Evolutionary conservation across 2,888 invertebrate genomes (phyloP).

Genomic region (Drosophila neotestacea): DNA sequence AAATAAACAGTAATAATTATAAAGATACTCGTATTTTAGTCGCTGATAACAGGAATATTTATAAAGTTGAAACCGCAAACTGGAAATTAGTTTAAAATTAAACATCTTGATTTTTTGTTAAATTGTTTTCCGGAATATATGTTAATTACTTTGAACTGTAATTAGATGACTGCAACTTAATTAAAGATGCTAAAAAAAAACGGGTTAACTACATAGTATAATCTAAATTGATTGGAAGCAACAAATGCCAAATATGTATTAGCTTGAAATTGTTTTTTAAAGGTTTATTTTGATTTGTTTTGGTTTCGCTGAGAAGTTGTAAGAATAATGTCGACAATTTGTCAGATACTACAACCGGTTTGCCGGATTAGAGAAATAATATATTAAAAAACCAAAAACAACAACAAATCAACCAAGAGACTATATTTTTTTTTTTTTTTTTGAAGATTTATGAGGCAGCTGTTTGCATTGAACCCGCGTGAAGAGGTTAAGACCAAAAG

Average conservation of each 20-base stretch:
- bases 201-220: slow-evolving; percentile 46
- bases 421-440: slow-evolving; percentile 26
- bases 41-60: slow-evolving; percentile 30
- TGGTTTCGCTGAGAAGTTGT: slow-evolving; percentile 17
- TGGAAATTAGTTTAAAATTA: slow-evolving; percentile 57
- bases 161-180: slow-evolving; percentile 59
- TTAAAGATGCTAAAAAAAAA: slow-evolving; percentile 57
- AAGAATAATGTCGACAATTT: slow-evolving; percentile 68
- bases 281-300: slow-evolving; percentile 25
- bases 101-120: slow-evolving; percentile 19
- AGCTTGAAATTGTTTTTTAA: slow-evolving; percentile 11
- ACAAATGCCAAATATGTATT: slow-evolving; percentile 24
- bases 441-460: slow-evolving; percentile 69
- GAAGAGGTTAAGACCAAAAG: slow-evolving; percentile 67
- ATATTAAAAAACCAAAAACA: slow-evolving; percentile 4
- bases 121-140: slow-evolving; percentile 48
- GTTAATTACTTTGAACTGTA: slow-evolving; percentile 40
- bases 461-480: slow-evolving; percentile 72
- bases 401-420: slow-evolving; percentile 36
- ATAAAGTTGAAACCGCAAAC: slow-evolving; percentile 55
- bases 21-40: slow-evolving; percentile 13
- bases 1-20: slow-evolving; percentile 16
- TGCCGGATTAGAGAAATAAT: slow-evolving; percentile 29
- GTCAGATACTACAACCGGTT: slow-evolving; percentile 58
- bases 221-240: slow-evolving; percentile 36